phyloP scores from a whole-genome alignment of 2,113 vertebrate genomes.

The Corythaixoides concolor region DNA sequence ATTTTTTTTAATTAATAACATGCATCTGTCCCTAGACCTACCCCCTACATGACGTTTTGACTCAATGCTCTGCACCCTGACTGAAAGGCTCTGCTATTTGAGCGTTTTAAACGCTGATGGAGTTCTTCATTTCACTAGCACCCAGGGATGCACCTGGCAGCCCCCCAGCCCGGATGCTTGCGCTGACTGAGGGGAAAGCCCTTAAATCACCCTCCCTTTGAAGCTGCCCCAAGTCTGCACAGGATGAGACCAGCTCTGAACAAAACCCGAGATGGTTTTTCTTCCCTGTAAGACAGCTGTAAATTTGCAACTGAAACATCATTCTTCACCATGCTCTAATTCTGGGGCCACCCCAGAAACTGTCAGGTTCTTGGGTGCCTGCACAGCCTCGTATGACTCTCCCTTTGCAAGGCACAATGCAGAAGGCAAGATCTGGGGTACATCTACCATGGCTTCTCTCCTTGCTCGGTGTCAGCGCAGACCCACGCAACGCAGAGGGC shows the following conservation, averaged over 20 bases:
- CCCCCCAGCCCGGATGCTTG: background rate
- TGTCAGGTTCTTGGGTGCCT: background rate
- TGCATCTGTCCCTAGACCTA: background rate
- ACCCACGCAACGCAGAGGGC: background rate
- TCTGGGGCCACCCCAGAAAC: background rate
- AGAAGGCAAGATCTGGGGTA: fast-evolving
- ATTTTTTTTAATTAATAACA: background rate
- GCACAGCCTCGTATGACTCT: background rate
- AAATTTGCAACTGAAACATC: background rate
- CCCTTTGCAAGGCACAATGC: background rate
- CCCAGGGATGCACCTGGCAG: background rate
- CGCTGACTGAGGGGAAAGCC: fast-evolving
- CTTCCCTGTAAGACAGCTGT: background rate
- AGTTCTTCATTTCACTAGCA: background rate
- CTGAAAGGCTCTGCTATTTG: too few relatives aligned
- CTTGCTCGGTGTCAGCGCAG: fast-evolving
- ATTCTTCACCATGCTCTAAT: background rate
- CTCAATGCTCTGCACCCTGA: background rate
- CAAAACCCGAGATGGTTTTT: background rate
- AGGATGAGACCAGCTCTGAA: background rate
- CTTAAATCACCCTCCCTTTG: background rate
- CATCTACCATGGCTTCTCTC: background rate
- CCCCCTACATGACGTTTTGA: background rate
- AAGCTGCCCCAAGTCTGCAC: background rate
- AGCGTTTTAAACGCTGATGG: too few relatives aligned